Conservation (phyloP, 1,140 invertebrate species). For the Atta cephalotes region DNA sequence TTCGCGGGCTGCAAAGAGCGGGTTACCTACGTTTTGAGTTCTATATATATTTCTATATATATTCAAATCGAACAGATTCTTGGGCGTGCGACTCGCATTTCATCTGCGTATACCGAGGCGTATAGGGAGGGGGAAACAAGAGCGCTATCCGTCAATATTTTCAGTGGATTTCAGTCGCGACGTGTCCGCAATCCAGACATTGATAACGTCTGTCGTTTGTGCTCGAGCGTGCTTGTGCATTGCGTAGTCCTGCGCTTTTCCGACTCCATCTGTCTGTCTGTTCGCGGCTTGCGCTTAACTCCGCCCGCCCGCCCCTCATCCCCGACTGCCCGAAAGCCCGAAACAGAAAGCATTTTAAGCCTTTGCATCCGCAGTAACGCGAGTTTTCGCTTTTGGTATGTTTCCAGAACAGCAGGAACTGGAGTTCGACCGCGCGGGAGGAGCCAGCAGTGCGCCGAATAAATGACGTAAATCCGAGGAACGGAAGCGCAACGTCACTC, state of each 20-base stretch:
- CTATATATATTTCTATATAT: too few relatives aligned
- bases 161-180: conserved; percentile 4
- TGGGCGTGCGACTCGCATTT: neutral
- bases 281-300: conserved; percentile 64
- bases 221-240: conserved; percentile 73
- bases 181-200: conserved; percentile 28
- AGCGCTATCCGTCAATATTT: conserved; percentile 36
- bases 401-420: conserved; percentile 83
- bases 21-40: neutral
- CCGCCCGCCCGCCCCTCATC: neutral
- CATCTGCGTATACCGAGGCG: neutral
- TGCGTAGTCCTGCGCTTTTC: conserved; percentile 71
- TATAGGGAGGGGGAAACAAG: neutral
- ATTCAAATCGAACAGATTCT: neutral
- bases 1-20: neutral
- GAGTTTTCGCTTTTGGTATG: conserved; percentile 84
- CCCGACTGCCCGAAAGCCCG: conserved; percentile 37
- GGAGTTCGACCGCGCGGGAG: too few relatives aligned
- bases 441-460: too few relatives aligned
- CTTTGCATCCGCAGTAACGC: conserved; percentile 84
- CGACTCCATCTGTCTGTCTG: conserved; percentile 57
- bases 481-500: too few relatives aligned
- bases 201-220: conserved; percentile 56
- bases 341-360: conserved; percentile 79
- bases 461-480: too few relatives aligned